Conservation (phyloP, 2,113 vertebrate genomes). For the Carlito syrichta region DNA sequence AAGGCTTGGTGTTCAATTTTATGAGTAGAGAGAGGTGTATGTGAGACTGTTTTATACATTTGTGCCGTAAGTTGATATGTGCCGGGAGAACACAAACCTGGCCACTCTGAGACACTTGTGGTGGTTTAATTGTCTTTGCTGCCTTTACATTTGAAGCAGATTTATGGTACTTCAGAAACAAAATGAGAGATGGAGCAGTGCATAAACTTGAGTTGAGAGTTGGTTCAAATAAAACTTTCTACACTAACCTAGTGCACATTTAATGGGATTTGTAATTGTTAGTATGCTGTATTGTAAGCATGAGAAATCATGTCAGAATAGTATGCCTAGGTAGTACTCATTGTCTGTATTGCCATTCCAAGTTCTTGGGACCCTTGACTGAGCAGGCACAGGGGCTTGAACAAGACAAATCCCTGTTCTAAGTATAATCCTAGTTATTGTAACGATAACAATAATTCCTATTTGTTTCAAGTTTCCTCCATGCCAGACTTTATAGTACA, state of each 20-base stretch:
- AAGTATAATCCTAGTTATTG: not conserved
- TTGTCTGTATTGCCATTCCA: not conserved
- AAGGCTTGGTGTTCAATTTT: not conserved
- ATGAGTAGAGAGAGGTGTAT: not conserved
- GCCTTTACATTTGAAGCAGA: not conserved
- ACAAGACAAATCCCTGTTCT: not conserved
- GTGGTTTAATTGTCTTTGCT: not conserved
- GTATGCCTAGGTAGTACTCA: not conserved
- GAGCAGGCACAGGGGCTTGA: not conserved
- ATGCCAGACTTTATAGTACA: not conserved
- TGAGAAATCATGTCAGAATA: not conserved
- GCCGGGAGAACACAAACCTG: not conserved
- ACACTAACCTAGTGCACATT: not conserved
- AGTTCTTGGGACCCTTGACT: not conserved
- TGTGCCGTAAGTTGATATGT: not conserved
- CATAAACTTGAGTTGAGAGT: not conserved
- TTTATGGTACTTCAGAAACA: not conserved
- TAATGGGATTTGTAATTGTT: not conserved
- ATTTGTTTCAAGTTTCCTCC: not conserved
- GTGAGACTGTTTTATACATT: not conserved
- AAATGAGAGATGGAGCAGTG: not conserved
- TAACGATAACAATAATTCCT: not conserved
- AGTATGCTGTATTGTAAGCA: not conserved
- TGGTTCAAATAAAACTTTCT: slow-evolving; percentile 20
- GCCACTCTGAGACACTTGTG: not conserved